Evolutionary conservation across 2,797 vertebrate genomes (phyloP).

Genomic region (Meriones psammophilus): DNA sequence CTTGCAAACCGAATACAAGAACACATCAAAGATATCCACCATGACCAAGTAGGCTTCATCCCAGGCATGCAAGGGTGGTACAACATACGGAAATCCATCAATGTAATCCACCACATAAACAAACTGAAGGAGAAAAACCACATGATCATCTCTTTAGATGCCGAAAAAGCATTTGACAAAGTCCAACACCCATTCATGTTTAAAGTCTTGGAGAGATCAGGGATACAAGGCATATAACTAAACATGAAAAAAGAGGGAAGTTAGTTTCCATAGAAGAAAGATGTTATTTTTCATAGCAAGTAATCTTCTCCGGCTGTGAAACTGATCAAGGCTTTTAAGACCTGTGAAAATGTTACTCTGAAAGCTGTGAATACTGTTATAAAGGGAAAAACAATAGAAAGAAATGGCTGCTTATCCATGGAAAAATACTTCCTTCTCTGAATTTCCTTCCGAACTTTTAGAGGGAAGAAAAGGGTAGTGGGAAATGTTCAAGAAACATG

Average conservation of each 20-base stretch:
- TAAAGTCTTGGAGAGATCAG: too few species aligned
- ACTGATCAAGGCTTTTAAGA: conserved; percentile 44
- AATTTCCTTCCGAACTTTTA: conserved; percentile 31
- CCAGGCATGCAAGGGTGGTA: too few species aligned
- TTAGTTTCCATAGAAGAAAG: conserved; percentile 60
- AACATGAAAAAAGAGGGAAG: neutral
- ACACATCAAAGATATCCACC: too few species aligned
- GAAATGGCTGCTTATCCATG: neutral
- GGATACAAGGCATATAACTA: too few species aligned
- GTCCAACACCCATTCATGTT: too few species aligned
- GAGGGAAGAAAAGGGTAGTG: neutral
- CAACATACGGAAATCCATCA: too few species aligned
- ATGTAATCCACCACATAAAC: too few species aligned
- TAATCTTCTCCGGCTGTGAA: conserved; percentile 65
- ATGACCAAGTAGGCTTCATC: too few species aligned
- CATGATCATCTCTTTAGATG: too few species aligned
- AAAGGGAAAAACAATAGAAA: neutral
- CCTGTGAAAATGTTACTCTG: conserved; percentile 58
- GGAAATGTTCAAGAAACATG: conserved; percentile 18
- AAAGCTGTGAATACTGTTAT: conserved; percentile 50
- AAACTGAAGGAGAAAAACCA: too few species aligned
- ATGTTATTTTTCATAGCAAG: conserved; percentile 57
- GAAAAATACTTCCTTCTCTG: conserved; percentile 49
- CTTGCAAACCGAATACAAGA: too few species aligned
- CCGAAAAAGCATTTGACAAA: too few species aligned